Evolutionary conservation across 2,113 vertebrate genomes (phyloP).

Genomic region (Cichladusa arquata): DNA sequence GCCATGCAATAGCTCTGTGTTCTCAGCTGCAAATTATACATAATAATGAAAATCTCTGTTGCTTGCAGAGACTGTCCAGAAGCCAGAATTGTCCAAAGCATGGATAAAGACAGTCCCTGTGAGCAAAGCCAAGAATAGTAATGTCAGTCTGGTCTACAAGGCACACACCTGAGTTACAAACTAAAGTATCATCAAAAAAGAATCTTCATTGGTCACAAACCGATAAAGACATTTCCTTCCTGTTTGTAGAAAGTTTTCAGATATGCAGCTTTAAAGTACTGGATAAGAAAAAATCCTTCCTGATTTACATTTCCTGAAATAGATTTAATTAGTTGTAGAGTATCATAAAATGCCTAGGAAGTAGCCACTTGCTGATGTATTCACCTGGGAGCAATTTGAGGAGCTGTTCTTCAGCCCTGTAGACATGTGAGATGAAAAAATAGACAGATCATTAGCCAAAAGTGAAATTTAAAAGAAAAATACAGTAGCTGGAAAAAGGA

Average conservation of each 20-base stretch:
- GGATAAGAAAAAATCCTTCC: slow-evolving; percentile 5
- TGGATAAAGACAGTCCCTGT: neutral
- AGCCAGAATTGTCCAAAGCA: neutral
- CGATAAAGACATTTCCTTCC: neutral
- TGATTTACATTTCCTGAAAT: slow-evolving; percentile 20
- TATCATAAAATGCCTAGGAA: slow-evolving; percentile 36
- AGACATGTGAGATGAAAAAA: slow-evolving; percentile 31
- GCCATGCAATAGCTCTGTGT: neutral
- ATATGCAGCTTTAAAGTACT: neutral
- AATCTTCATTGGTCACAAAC: neutral
- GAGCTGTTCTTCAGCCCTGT: neutral
- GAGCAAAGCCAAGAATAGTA: neutral
- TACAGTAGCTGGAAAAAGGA: neutral
- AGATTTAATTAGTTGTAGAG: slow-evolving; percentile 15
- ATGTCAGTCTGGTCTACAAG: neutral
- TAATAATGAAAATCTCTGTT: neutral
- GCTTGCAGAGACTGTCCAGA: neutral
- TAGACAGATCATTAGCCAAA: slow-evolving; percentile 50
- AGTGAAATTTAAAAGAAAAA: slow-evolving; percentile 62
- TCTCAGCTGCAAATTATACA: neutral
- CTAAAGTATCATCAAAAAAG: neutral
- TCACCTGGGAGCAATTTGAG: slow-evolving; percentile 32
- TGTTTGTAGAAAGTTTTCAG: neutral
- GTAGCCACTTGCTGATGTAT: slow-evolving; percentile 2
- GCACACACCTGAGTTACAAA: neutral